Percentiles rank a stretch among this genome's conserved stretches.
Conservation (phyloP, 2,113 vertebrate species). For the Psittacus erithacus region DNA sequence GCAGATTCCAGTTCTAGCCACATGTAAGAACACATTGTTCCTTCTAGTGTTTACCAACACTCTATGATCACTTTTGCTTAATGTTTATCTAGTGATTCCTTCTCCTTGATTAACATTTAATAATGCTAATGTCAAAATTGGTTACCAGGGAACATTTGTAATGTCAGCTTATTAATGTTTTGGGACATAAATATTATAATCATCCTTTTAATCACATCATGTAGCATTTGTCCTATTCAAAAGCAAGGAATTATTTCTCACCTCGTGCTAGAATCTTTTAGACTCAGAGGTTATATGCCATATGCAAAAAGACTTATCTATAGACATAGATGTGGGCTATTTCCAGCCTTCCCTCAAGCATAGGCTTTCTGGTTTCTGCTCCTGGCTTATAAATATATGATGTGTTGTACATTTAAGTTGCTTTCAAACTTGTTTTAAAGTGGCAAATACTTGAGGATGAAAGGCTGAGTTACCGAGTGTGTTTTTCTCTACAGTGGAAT, state of each 20-base stretch:
- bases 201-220: slow-evolving; percentile 55
- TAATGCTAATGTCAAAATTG: slow-evolving; percentile 51
- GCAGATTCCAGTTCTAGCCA: background rate
- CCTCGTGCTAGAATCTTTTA: background rate
- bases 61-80: slow-evolving; percentile 20
- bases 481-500: background rate
- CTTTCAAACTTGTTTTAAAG: slow-evolving; percentile 45
- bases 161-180: slow-evolving; percentile 48
- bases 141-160: slow-evolving; percentile 53
- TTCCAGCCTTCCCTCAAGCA: background rate
- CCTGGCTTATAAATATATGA: slow-evolving; percentile 10
- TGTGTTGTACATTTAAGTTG: background rate
- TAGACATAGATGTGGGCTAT: background rate
- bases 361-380: slow-evolving; percentile 25
- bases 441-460: slow-evolving; percentile 37
- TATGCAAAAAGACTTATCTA: background rate
- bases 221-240: slow-evolving; percentile 7
- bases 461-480: background rate
- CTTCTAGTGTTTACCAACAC: slow-evolving; percentile 22
- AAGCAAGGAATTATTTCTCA: background rate
- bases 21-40: background rate
- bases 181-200: slow-evolving; percentile 37
- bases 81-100: slow-evolving; percentile 49
- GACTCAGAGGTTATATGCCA: background rate
- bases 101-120: slow-evolving; percentile 67